Conservation (phyloP, 2,888 invertebrate genomes). For the Therioaphis trifolii region DNA sequence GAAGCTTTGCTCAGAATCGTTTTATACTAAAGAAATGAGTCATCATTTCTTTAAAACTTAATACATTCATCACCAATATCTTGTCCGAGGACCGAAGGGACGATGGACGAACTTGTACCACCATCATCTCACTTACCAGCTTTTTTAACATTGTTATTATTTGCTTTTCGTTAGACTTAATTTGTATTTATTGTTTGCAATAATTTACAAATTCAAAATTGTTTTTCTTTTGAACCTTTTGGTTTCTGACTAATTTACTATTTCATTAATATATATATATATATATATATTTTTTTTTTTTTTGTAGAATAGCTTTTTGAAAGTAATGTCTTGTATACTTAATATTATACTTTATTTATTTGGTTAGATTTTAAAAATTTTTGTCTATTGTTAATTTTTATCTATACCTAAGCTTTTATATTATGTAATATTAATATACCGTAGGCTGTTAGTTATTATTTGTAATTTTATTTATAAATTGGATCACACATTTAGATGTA, state of each 20-base stretch:
- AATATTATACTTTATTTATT: conserved; percentile 14
- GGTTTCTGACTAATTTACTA: too few relatives aligned
- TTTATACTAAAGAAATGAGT: too few relatives aligned
- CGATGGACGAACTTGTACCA: too few relatives aligned
- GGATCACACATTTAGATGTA: conserved; percentile 21
- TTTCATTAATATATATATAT: background rate
- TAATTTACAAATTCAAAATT: too few relatives aligned
- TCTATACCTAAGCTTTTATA: conserved; percentile 50
- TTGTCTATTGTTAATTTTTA: conserved; percentile 54
- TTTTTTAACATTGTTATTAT: conserved; percentile 22
- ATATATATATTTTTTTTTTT: conserved; percentile 31
- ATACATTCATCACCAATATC: too few relatives aligned
- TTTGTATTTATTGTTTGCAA: background rate
- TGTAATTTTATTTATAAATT: conserved; percentile 13
- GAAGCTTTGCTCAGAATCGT: too few relatives aligned
- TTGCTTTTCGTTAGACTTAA: background rate
- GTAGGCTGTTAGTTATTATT: conserved; percentile 25
- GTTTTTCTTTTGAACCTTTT: too few relatives aligned
- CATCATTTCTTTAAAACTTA: too few relatives aligned
- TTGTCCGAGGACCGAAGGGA: too few relatives aligned
- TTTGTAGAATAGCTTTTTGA: background rate
- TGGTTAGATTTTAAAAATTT: conserved; percentile 24
- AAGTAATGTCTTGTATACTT: conserved; percentile 1
- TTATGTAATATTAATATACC: conserved; percentile 34
- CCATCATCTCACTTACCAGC: too few relatives aligned